A percentile compares a stretch with the other conserved stretches of the same genome.
These are phyloP conservation scores for Mythimna loreyi DNA, from an alignment of 2,888 invertebrate genomes.

Conservation along the genomic window DNA sequence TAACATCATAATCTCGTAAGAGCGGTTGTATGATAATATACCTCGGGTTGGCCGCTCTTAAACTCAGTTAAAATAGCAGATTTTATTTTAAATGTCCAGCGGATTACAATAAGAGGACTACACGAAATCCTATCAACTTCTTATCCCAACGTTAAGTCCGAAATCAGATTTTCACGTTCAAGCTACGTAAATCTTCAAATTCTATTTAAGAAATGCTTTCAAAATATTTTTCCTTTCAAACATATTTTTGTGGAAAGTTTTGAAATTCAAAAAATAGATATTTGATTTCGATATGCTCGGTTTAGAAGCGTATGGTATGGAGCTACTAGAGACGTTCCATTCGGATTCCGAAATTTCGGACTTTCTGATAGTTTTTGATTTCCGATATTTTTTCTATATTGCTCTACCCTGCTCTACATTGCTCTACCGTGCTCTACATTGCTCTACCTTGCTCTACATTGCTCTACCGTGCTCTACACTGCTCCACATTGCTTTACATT, in stretches of 20 bases:
- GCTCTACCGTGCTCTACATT: no score
- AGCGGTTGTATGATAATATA: no score
- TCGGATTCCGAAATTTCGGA: background rate
- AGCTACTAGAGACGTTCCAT: background rate
- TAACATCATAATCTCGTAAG: no score
- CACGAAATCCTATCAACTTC: slow-evolving; percentile 9
- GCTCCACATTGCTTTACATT: no score
- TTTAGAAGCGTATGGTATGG: slow-evolving; percentile 6
- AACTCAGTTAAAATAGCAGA: no score
- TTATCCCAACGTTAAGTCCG: slow-evolving; percentile 5
- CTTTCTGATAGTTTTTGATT: no score
- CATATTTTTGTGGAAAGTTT: slow-evolving; percentile 6
- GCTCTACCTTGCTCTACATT: no score
- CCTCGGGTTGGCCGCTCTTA: no score
- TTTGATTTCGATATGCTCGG: slow-evolving; percentile 25
- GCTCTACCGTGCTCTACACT: no score
- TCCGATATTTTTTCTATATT: no score
- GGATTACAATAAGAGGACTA: background rate
- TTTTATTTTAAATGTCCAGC: background rate
- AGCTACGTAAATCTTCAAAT: slow-evolving; percentile 10
- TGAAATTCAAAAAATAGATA: slow-evolving; percentile 26
- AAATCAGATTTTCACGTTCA: background rate
- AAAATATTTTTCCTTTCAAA: background rate
- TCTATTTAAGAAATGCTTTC: slow-evolving; percentile 21
- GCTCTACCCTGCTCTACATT: no score